phyloP scores from a whole-genome alignment of 1,140 invertebrate species.

The Drosophila orosa region DNA sequence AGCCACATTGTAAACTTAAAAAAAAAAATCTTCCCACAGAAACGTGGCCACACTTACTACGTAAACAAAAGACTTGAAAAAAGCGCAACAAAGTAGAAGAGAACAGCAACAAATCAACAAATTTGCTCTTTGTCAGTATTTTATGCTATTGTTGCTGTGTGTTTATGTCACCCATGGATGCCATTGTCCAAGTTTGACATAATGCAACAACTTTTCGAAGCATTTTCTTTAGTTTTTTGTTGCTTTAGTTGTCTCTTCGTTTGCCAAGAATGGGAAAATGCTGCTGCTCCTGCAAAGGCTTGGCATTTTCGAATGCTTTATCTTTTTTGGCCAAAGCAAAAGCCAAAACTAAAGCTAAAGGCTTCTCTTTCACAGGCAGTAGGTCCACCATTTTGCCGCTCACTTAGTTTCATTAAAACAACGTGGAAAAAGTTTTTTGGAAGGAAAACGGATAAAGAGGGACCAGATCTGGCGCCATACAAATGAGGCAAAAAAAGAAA shows the following conservation, averaged over 20 bases:
- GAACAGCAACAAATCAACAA: slow-evolving; percentile 11
- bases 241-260: slow-evolving; percentile 1
- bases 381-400: slow-evolving; percentile 51
- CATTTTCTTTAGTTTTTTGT: slow-evolving; percentile 13
- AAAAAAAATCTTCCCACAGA: too few species aligned
- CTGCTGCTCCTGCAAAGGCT: background rate
- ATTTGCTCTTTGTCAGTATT: slow-evolving; percentile 20
- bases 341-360: slow-evolving; percentile 1
- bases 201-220: slow-evolving; percentile 37
- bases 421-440: slow-evolving; percentile 40
- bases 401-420: slow-evolving; percentile 77
- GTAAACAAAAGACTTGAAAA: background rate
- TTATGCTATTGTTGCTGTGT: background rate
- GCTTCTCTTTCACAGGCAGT: background rate
- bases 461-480: slow-evolving; percentile 28
- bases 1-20: background rate
- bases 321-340: slow-evolving; percentile 16
- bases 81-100: background rate
- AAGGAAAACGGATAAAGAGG: slow-evolving; percentile 4
- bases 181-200: slow-evolving; percentile 24
- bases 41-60: slow-evolving; percentile 1
- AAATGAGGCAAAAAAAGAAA: slow-evolving; percentile 36
- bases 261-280: slow-evolving; percentile 4
- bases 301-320: slow-evolving; percentile 35
- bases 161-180: slow-evolving; percentile 7